A percentile compares a stretch with the other conserved stretches of the same genome.
These are phyloP conservation scores for Beris morrisii DNA, from an alignment of 2,888 invertebrate genomes.

Conservation along the genomic window DNA sequence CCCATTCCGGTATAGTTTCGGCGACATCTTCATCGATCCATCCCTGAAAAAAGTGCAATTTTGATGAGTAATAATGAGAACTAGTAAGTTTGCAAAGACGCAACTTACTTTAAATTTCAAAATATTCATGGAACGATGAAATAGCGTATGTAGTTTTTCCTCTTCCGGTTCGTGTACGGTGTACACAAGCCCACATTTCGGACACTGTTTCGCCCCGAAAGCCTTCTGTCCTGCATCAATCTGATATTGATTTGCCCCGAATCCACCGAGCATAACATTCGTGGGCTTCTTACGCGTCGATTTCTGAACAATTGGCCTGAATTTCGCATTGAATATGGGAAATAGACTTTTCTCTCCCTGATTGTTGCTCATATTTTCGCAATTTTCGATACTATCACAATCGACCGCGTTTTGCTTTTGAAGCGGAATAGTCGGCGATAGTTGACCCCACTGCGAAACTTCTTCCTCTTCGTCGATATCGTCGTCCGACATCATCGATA, in stretches of 20 bases:
- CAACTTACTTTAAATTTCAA: constrained; percentile 64
- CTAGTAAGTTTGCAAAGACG: constrained; percentile 11
- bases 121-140: constrained; percentile 69
- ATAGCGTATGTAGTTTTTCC: constrained; percentile 72
- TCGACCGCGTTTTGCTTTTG: not conserved
- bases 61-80: constrained; percentile 7
- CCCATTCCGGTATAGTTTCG: constrained; percentile 50
- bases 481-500: constrained; percentile 24
- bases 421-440: constrained; percentile 20
- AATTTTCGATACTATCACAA: constrained; percentile 4
- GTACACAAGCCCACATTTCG: constrained; percentile 65
- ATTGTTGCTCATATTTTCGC: constrained; percentile 20
- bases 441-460: constrained; percentile 7
- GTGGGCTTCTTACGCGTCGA: constrained; percentile 56
- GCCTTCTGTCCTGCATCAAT: constrained; percentile 83
- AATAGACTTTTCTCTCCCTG: constrained; percentile 43
- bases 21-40: constrained; percentile 78
- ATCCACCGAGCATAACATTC: constrained; percentile 48
- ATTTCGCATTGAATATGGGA: constrained; percentile 55
- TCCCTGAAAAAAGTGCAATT: constrained; percentile 59
- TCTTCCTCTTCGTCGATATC: not conserved
- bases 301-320: constrained; percentile 44
- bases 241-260: constrained; percentile 67
- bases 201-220: constrained; percentile 75
- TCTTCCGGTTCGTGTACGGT: constrained; percentile 69